phyloP scores from a whole-genome alignment of 2,888 invertebrate genomes.

The Papilio protenor region DNA sequence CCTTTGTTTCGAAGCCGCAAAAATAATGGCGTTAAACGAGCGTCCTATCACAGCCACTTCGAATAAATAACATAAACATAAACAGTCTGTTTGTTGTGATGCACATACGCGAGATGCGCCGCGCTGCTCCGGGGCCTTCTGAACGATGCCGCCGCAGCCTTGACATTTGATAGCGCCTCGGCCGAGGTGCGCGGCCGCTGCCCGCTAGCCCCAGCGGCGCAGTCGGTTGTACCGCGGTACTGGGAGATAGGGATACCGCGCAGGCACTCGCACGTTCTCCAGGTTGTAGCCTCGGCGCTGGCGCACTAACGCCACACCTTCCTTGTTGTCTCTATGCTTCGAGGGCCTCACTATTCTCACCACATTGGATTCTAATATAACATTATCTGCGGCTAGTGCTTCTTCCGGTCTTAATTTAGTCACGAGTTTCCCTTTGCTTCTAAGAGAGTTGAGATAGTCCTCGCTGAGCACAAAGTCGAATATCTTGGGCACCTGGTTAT shows the following conservation, averaged over 20 bases:
- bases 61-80: constrained; percentile 68
- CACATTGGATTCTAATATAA: constrained; percentile 76
- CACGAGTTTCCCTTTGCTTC: constrained; percentile 74
- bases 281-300: constrained; percentile 79
- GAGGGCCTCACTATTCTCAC: constrained; percentile 71
- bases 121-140: constrained; percentile 53
- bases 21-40: constrained; percentile 64
- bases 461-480: constrained; percentile 70
- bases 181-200: constrained; percentile 62
- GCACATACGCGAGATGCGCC: constrained; percentile 59
- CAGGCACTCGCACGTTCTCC: constrained; percentile 80
- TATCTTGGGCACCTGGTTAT: constrained; percentile 70
- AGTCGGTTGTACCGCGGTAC: constrained; percentile 75
- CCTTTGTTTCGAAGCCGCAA: constrained; percentile 60
- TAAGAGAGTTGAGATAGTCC: constrained; percentile 66
- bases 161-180: constrained; percentile 71
- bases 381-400: constrained; percentile 71
- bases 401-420: constrained; percentile 74
- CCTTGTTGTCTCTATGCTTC: constrained; percentile 57
- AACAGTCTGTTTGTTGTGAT: constrained; percentile 61
- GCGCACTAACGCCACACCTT: constrained; percentile 66
- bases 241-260: constrained; percentile 77
- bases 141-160: constrained; percentile 70
- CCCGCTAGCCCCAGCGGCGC: constrained; percentile 72
- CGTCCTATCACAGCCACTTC: constrained; percentile 80